Conservation (phyloP, 2,113 vertebrate genomes). For the Motacilla alba region DNA sequence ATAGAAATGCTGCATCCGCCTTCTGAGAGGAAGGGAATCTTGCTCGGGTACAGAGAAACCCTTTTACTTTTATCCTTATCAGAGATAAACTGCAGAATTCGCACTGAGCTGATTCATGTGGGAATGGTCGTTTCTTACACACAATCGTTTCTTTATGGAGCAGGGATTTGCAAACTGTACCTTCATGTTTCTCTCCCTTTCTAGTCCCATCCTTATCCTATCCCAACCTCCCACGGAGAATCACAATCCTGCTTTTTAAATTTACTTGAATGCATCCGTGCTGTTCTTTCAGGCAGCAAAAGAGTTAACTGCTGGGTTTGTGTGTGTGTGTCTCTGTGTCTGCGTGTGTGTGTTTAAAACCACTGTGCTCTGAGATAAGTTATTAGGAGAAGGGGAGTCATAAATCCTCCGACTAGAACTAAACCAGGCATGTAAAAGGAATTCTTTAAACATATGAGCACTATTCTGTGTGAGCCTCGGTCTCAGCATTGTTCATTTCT, state of each 20-base stretch:
- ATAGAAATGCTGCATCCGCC: constrained; percentile 42
- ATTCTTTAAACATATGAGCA: constrained; percentile 53
- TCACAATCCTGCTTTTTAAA: background rate
- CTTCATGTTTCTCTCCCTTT: background rate
- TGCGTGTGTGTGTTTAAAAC: constrained; percentile 8
- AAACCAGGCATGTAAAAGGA: constrained; percentile 55
- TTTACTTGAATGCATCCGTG: background rate
- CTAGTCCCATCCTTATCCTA: background rate
- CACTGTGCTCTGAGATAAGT: constrained; percentile 36
- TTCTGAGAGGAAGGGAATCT: background rate
- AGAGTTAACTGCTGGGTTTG: constrained; percentile 55
- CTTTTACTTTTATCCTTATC: constrained; percentile 13
- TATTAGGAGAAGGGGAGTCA: constrained; percentile 53
- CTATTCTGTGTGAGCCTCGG: constrained; percentile 7
- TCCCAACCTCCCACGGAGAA: background rate
- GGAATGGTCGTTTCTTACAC: background rate
- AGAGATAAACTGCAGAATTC: constrained; percentile 21
- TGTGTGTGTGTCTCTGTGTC: background rate
- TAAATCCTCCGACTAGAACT: constrained; percentile 53
- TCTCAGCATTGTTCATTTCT: constrained; percentile 25
- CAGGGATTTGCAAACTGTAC: background rate
- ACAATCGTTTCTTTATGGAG: constrained; percentile 33
- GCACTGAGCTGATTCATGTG: background rate
- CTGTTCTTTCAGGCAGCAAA: constrained; percentile 9
- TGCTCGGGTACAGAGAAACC: background rate